Percentiles rank a stretch among this genome's conserved stretches.
These are phyloP conservation scores for Xenopus petersii DNA, from an alignment of 2,797 vertebrate genomes.

Conservation along the genomic window DNA sequence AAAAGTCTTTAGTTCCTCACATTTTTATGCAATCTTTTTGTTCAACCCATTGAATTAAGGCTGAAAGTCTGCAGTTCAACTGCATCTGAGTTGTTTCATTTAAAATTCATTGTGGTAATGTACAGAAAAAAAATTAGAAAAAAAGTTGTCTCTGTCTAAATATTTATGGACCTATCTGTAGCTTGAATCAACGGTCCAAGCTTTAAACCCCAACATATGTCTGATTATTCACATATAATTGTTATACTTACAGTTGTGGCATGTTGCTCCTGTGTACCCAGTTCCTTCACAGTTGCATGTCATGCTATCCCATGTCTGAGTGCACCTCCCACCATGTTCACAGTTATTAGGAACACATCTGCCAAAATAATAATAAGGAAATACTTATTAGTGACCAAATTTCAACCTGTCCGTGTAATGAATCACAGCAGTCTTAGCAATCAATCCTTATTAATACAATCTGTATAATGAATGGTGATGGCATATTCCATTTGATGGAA, in stretches of 20 bases:
- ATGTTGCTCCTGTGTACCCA: slow-evolving; percentile 91
- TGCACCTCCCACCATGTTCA: slow-evolving; percentile 89
- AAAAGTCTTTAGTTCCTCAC: no score
- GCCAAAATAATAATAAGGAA: slow-evolving; percentile 58
- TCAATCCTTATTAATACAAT: slow-evolving; percentile 62
- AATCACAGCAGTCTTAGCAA: slow-evolving; percentile 43
- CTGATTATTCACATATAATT: no score
- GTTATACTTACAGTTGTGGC: slow-evolving; percentile 87
- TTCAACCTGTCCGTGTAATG: slow-evolving; percentile 46
- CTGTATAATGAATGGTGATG: slow-evolving; percentile 50
- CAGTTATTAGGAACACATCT: slow-evolving; percentile 97
- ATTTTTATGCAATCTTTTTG: no score
- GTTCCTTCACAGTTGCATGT: slow-evolving; percentile 89
- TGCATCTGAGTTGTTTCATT: no score
- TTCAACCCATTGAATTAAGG: no score
- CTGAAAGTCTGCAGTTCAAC: no score
- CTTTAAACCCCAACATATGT: no score
- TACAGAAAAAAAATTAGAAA: no score
- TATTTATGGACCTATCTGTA: no score
- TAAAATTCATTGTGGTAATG: no score
- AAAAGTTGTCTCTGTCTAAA: no score
- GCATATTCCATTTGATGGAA: slow-evolving; percentile 49
- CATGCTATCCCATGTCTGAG: slow-evolving; percentile 93
- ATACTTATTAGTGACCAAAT: slow-evolving; percentile 45
- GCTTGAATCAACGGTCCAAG: no score